A percentile compares a stretch with the other conserved stretches of the same genome.
Conservation (phyloP, 1,140 invertebrate genomes). For the Procambarus virginalis region DNA sequence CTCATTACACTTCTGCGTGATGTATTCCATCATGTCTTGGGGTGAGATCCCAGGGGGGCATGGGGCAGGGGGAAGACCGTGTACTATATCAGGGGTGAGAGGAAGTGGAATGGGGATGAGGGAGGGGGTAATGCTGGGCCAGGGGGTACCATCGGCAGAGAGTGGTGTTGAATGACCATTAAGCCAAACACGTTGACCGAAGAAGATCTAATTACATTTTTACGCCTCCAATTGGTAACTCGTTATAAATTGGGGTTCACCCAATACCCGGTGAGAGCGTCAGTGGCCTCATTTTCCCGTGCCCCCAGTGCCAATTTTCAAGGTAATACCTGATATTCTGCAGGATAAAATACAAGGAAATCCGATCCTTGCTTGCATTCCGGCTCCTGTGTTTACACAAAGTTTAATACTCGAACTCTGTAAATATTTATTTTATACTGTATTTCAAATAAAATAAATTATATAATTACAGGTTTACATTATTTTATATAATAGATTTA, state of each 20-base stretch:
- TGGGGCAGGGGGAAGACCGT: slow-evolving; percentile 6
- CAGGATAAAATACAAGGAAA: neutral
- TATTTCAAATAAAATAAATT: too few species aligned
- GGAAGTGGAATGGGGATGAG: too few species aligned
- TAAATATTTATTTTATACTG: too few species aligned
- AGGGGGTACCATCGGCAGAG: too few species aligned
- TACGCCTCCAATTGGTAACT: slow-evolving; percentile 21
- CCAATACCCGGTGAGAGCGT: neutral
- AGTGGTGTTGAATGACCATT: slow-evolving; percentile 50
- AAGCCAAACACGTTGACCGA: slow-evolving; percentile 13
- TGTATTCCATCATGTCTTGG: too few species aligned
- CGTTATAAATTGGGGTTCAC: slow-evolving; percentile 11
- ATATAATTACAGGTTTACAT: too few species aligned
- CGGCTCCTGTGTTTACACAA: neutral
- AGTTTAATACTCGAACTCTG: neutral
- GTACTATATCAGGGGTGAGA: too few species aligned
- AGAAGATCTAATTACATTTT: slow-evolving; percentile 48
- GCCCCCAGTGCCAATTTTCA: too few species aligned
- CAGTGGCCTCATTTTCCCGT: neutral
- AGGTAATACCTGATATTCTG: too few species aligned
- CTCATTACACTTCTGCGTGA: too few species aligned
- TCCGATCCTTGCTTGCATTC: neutral
- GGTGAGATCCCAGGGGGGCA: neutral
- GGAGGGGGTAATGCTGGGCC: neutral
- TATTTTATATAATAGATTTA: too few species aligned